Conservation (phyloP, 2,888 invertebrate genomes). For the Gandaritis pyraliata region DNA sequence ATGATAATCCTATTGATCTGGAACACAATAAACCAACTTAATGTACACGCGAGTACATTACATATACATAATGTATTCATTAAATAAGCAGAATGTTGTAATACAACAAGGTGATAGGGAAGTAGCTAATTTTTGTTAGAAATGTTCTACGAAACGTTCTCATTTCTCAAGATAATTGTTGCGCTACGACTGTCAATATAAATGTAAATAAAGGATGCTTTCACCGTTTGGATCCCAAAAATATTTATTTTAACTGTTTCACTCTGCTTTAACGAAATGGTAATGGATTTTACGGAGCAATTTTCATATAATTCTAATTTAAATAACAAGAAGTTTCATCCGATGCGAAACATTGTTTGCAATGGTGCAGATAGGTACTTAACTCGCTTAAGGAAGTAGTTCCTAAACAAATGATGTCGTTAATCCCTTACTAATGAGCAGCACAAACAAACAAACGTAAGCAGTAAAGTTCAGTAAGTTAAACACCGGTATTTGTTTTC, state of each 20-base stretch:
- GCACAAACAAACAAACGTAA: slow-evolving; percentile 23
- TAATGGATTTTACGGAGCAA: slow-evolving; percentile 13
- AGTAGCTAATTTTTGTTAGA: slow-evolving; percentile 29
- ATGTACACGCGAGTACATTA: slow-evolving; percentile 29
- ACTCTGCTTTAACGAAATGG: slow-evolving; percentile 11
- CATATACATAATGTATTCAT: slow-evolving; percentile 35
- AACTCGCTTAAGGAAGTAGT: neutral
- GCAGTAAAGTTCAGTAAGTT: slow-evolving; percentile 26
- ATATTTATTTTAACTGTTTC: slow-evolving; percentile 23
- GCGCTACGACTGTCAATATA: slow-evolving; percentile 22
- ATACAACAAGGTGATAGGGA: slow-evolving; percentile 35
- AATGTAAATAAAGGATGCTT: slow-evolving; percentile 22
- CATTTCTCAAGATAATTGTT: slow-evolving; percentile 19
- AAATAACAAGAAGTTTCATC: neutral
- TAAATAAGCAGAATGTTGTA: slow-evolving; percentile 29
- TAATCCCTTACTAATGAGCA: slow-evolving; percentile 30
- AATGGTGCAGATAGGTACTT: neutral
- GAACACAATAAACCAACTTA: slow-evolving; percentile 17
- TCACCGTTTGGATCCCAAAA: slow-evolving; percentile 1
- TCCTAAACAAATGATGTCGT: slow-evolving; percentile 22
- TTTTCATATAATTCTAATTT: neutral
- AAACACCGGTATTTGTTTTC: slow-evolving; percentile 46
- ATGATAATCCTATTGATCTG: slow-evolving; percentile 9
- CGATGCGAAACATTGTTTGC: neutral
- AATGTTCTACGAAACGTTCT: slow-evolving; percentile 18